phyloP scores from a whole-genome alignment of 2,888 invertebrate species.

The Chironomus riparius region DNA sequence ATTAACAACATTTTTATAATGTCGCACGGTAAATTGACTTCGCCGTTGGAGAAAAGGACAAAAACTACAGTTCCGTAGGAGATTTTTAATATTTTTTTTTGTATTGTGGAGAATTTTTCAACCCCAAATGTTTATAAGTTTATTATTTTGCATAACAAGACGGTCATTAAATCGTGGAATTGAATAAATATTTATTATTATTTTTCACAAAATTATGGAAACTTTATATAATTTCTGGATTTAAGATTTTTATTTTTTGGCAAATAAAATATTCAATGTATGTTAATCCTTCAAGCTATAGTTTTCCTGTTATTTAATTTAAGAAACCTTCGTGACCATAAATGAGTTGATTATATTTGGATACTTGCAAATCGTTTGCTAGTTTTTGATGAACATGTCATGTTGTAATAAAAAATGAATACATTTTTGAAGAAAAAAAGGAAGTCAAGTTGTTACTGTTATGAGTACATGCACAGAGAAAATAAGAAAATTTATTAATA shows the following conservation, averaged over 20 bases:
- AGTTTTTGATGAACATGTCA: slow-evolving; percentile 10
- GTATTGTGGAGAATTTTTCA: background rate
- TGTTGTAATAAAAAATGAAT: background rate
- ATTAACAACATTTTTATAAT: slow-evolving; percentile 8
- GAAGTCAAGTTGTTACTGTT: background rate
- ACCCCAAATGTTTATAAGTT: background rate
- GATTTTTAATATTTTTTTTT: no score
- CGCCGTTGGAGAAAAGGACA: background rate
- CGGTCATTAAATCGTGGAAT: background rate
- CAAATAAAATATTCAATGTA: background rate
- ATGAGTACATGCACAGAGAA: background rate
- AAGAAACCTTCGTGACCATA: background rate
- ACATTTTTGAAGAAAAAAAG: background rate
- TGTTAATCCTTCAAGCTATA: background rate
- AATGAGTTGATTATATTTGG: background rate
- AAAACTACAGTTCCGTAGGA: background rate
- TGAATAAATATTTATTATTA: background rate
- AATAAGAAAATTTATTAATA: background rate
- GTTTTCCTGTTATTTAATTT: background rate
- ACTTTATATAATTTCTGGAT: no score
- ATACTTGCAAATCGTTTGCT: background rate
- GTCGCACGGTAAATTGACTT: slow-evolving; percentile 5
- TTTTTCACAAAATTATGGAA: no score
- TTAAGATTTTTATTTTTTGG: no score
- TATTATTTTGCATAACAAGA: background rate